A percentile compares a stretch with the other conserved stretches of the same genome.
Evolutionary conservation across 2,113 vertebrate genomes (phyloP).

Genomic region (Andinoacara biseriatus): DNA sequence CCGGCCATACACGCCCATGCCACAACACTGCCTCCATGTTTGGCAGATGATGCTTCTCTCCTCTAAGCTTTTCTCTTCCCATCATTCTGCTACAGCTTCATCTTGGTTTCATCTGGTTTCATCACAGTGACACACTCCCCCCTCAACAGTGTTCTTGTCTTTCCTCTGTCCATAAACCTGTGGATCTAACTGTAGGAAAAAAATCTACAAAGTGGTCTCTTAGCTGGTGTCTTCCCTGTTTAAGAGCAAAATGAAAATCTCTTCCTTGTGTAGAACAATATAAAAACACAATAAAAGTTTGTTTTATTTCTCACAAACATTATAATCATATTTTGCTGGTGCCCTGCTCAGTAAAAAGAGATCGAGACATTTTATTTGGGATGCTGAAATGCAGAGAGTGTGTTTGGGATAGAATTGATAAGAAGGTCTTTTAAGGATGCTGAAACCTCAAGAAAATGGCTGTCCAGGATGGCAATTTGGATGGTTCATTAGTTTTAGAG

Average conservation of each 20-base stretch:
- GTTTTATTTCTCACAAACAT: neutral
- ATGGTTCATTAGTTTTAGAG: conserved; percentile 34
- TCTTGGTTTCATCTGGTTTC: too few species aligned
- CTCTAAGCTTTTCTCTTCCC: too few species aligned
- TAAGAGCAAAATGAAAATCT: neutral
- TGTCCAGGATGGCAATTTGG: conserved; percentile 28
- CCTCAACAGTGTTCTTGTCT: too few species aligned
- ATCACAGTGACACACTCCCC: too few species aligned
- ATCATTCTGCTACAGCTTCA: too few species aligned
- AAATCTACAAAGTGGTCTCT: neutral
- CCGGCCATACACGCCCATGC: too few species aligned
- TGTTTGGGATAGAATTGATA: neutral
- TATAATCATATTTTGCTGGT: neutral
- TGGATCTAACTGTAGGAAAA: too few species aligned
- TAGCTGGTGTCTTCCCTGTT: neutral
- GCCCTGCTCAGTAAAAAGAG: neutral
- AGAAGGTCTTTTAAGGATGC: neutral
- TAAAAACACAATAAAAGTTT: neutral
- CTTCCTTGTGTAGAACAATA: neutral
- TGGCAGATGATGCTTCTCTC: too few species aligned
- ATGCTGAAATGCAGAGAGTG: neutral
- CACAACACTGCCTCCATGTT: too few species aligned
- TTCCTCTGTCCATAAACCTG: too few species aligned
- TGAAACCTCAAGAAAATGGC: neutral
- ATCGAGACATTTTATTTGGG: neutral